phyloP scores from a whole-genome alignment of 2,888 invertebrate genomes.

The Teleogryllus oceanicus region DNA sequence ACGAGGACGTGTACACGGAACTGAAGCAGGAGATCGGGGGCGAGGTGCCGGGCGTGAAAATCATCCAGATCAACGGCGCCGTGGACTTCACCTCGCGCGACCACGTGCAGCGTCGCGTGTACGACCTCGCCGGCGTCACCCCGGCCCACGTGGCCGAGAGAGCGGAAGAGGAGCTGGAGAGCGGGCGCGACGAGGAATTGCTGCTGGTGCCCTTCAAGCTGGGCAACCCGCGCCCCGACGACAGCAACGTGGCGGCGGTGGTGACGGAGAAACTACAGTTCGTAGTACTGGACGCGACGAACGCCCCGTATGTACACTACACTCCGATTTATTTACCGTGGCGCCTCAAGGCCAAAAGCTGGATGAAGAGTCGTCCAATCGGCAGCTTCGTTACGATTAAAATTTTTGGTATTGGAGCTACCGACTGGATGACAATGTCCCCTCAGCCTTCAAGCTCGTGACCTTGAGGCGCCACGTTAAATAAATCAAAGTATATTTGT shows the following conservation, averaged over 20 bases:
- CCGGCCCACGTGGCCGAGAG: background rate
- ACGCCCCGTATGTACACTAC: background rate
- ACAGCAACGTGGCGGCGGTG: background rate
- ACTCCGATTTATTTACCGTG: background rate
- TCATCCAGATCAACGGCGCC: slow-evolving; percentile 20
- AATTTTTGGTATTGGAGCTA: too few relatives aligned
- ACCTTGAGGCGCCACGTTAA: background rate
- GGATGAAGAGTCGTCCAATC: too few relatives aligned
- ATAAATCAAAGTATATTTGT: background rate
- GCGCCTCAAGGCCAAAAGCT: too few relatives aligned
- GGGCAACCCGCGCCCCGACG: background rate
- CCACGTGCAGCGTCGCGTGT: background rate
- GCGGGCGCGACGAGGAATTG: background rate
- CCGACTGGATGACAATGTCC: too few relatives aligned
- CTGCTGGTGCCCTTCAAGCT: background rate
- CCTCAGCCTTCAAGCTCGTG: too few relatives aligned
- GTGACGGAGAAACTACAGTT: background rate
- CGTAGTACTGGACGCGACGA: background rate
- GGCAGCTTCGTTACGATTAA: too few relatives aligned
- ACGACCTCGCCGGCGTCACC: slow-evolving; percentile 10
- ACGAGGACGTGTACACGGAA: slow-evolving; percentile 2
- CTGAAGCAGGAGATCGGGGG: slow-evolving; percentile 19
- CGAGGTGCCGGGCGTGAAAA: slow-evolving; percentile 22
- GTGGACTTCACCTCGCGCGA: background rate
- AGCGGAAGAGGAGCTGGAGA: background rate